Evolutionary conservation across 2,797 vertebrate species (phyloP).

Genomic region (Premnoplex brunnescens): DNA sequence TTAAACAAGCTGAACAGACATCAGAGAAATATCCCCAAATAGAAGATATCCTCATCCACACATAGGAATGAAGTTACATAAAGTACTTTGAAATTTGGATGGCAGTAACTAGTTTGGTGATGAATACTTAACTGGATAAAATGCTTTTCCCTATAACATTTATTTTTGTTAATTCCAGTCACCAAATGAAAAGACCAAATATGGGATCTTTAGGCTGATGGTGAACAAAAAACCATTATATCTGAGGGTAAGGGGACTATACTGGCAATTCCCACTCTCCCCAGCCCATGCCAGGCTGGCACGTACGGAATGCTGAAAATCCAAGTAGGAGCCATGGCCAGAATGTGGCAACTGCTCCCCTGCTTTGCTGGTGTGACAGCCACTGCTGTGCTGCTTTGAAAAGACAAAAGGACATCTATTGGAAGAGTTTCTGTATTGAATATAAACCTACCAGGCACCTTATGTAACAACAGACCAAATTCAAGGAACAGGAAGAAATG

Average conservation of each 20-base stretch:
- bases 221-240: background rate
- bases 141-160: background rate
- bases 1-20: background rate
- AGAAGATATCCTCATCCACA: background rate
- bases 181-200: background rate
- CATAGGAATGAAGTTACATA: background rate
- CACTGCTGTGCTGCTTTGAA: background rate
- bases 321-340: background rate
- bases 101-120: slow-evolving; percentile 16
- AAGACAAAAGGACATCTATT: slow-evolving; percentile 7
- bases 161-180: background rate
- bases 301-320: background rate
- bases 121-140: slow-evolving; percentile 1
- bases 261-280: background rate
- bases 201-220: background rate
- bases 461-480: background rate
- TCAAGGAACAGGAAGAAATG: background rate
- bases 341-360: background rate
- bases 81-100: background rate
- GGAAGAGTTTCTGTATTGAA: background rate
- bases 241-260: background rate
- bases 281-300: background rate
- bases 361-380: background rate
- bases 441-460: background rate
- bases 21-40: background rate